phyloP scores from a whole-genome alignment of 2,797 vertebrate species.

The Cynopterus sphinx region DNA sequence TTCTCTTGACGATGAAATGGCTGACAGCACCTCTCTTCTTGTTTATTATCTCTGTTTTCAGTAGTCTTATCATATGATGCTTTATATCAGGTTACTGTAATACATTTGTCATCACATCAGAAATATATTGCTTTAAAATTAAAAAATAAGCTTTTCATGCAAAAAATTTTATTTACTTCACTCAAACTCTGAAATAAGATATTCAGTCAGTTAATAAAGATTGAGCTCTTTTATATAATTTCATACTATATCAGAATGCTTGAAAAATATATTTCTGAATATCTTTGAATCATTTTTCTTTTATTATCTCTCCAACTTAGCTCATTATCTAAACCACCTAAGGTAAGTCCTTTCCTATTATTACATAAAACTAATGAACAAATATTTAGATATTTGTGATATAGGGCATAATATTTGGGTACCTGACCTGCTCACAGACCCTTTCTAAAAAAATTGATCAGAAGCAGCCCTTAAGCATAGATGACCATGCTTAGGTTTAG shows the following conservation, averaged over 20 bases:
- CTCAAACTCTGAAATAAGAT: background rate
- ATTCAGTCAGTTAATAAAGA: background rate
- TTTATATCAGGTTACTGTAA: background rate
- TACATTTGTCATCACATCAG: background rate
- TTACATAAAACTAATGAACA: background rate
- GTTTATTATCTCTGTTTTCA: constrained; percentile 8
- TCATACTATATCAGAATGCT: background rate
- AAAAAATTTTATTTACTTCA: background rate
- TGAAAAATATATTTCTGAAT: background rate
- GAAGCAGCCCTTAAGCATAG: background rate
- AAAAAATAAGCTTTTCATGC: background rate
- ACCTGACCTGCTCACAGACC: background rate
- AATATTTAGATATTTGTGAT: background rate
- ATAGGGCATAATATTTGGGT: background rate
- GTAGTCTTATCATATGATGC: background rate
- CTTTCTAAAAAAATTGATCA: background rate
- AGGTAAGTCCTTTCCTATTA: background rate
- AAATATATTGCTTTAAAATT: background rate
- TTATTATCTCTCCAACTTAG: background rate
- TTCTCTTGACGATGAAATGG: background rate
- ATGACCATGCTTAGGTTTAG: background rate
- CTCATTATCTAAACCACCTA: background rate
- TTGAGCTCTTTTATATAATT: background rate
- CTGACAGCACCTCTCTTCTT: background rate
- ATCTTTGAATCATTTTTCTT: background rate